Base-by-base conservation (phyloP, 53 echinoderm and acorn worm genomes). In the Crossaster papposus region DNA sequence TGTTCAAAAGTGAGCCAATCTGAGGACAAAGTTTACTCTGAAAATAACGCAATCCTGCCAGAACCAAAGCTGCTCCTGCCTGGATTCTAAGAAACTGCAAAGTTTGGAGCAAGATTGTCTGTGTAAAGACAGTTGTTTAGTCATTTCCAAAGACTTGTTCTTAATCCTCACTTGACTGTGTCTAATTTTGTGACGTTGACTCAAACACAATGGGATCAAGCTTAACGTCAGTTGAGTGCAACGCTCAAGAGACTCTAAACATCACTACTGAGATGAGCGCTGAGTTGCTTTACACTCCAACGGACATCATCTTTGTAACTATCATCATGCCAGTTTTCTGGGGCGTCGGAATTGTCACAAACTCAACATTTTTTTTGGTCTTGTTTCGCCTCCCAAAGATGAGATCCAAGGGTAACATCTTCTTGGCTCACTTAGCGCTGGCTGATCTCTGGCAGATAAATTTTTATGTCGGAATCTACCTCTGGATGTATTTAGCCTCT, bases 361-460 rank as follows among this genome's bases (percentile, higher is more conserved):
- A 82, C 26, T 37, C 34, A 30, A 44, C 65, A 3, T 82, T 82
- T 44, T n/a, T 82, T 15, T 82, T 82, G 11, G 70, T 82, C 70
- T 22, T 65, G 36, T 38, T 38, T 38, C 65, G 65, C 1, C 7
- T 70, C 24, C 82, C 82, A 10, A 65, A 35, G 12, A 26, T 82
- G 82, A 65, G 82, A 50, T 65, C 82, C 9, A 55, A 14, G 11
- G 65, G 37, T 0, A 44, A 44, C 14, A 38, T 68, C 14, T 68
- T 35, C 36, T 26, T 82, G 82, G 68, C 82, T 11, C 34, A 82
- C 70, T 82, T 82, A 51, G 82, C 82, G 2, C 65, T 82, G 36
- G 82, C 82, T 30, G 82, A 82, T 82, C 68, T 82, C n/a, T 36
- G 33, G 24, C 36, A 24, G 15, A 2, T 82, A 6, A 65, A 36